Conservation (phyloP, 2,888 invertebrate genomes). For the Callosobruchus maculatus region DNA sequence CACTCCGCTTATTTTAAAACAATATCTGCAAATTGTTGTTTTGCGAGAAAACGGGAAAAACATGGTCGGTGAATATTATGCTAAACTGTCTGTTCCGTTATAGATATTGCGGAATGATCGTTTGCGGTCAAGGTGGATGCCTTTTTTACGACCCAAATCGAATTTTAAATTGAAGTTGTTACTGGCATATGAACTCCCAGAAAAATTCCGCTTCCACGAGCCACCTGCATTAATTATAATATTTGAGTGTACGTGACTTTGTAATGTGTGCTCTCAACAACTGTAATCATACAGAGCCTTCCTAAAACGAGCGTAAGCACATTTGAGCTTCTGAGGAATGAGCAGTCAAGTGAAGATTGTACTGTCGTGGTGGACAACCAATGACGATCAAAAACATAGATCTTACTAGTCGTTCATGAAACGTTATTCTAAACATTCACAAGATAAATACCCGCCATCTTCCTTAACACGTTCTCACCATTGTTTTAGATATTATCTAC, state of each 20-base stretch:
- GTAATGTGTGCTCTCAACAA: not conserved
- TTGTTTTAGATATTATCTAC: too few relatives aligned
- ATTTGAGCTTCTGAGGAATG: not conserved
- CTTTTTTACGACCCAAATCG: not conserved
- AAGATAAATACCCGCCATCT: too few relatives aligned
- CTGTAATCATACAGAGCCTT: not conserved
- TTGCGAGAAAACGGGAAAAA: not conserved
- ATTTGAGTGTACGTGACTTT: not conserved
- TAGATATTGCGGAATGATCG: not conserved
- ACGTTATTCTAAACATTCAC: too few relatives aligned
- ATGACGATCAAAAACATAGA: too few relatives aligned
- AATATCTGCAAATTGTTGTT: not conserved
- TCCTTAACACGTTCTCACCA: too few relatives aligned
- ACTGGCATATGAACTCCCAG: not conserved
- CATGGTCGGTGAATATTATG: not conserved
- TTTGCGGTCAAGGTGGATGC: not conserved
- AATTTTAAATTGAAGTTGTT: not conserved
- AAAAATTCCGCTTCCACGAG: not conserved
- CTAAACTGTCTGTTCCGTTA: not conserved
- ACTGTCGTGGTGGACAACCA: too few relatives aligned
- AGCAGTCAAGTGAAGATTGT: too few relatives aligned
- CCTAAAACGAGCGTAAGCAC: not conserved
- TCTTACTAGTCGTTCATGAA: too few relatives aligned
- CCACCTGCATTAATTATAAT: not conserved
- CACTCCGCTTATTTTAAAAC: too few relatives aligned